Evolutionary conservation across 2,888 invertebrate species (phyloP), one percentile per base, ranked within the genome.

Genomic region (Plagodis dolabraria): DNA sequence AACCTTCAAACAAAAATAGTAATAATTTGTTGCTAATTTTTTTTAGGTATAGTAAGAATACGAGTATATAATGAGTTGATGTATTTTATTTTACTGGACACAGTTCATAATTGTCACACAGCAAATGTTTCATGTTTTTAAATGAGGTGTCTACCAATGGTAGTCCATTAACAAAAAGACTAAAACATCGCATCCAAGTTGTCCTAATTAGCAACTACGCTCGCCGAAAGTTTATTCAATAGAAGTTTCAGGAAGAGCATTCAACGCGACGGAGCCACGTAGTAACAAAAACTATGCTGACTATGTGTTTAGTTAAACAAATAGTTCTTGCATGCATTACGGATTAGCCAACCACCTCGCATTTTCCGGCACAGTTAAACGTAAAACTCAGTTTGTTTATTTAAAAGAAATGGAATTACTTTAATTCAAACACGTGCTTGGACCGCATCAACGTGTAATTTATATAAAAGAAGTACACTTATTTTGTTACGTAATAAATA

Each of bases 311-410:
- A 75, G 73, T 77, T 73, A 68, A 73, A 71, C 79, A 79, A 82
- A 80, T 77, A 82, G 76, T 83, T 83, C 76, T 74, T 76, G 79
- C 79, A 74, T 83, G 80, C 82, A 79, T 76, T 80, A 67, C 66
- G 70, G 80, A 83, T 84, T 83, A 84, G 74, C 74, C 52, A 61
- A 53, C 64, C 60, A 65, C 69, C 45, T 66, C 69, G 47, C 49
- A 11, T 43, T 62, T 64, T 65, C 67, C 50, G 68, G 60, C 65
- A 64, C 62, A 57, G 64, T 71, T 61, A 61, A 76, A 38, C 1
- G 43, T n/a, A 40, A 33, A 22, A 53, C 0, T 22, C 12, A 53
- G 52, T 50, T 43, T 33, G 12, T 38, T 40, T 11, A 11, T 22
- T 45, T 43, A 43, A 22, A 9, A 10, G 8, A 35, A 47, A 7